A percentile compares a stretch with the other conserved stretches of the same genome.
Conservation (phyloP, 2,888 invertebrate species). For the Cerceris rybyensis region DNA sequence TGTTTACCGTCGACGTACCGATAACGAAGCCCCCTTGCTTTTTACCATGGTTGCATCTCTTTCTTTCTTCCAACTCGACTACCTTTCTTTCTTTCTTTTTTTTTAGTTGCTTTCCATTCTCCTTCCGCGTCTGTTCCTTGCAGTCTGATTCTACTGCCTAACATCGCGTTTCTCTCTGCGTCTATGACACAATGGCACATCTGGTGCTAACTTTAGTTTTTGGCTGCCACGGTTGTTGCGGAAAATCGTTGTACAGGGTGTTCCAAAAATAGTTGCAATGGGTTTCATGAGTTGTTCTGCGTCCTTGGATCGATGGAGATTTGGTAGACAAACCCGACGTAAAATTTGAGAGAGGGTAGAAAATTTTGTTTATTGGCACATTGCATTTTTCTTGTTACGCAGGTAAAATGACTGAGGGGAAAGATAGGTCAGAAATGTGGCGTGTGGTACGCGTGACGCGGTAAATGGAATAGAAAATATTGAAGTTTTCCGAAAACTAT, state of each 20-base stretch:
- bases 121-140: slow-evolving; percentile 21
- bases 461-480: too few relatives aligned
- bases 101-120: slow-evolving; percentile 25
- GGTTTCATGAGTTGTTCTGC: too few relatives aligned
- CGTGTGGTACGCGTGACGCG: too few relatives aligned
- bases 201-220: slow-evolving; percentile 56
- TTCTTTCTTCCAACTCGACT: background rate
- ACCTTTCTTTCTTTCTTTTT: background rate
- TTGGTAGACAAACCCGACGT: too few relatives aligned
- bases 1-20: slow-evolving; percentile 38
- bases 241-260: slow-evolving; percentile 33
- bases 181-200: slow-evolving; percentile 67
- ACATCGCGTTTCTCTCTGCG: slow-evolving; percentile 32
- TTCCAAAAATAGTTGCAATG: too few relatives aligned
- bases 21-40: slow-evolving; percentile 40
- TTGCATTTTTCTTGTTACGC: too few relatives aligned
- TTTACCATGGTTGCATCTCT: background rate
- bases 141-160: slow-evolving; percentile 30
- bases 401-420: too few relatives aligned
- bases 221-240: slow-evolving; percentile 41
- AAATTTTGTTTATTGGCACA: too few relatives aligned
- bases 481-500: too few relatives aligned
- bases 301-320: too few relatives aligned
- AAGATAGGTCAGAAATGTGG: too few relatives aligned
- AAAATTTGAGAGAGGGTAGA: too few relatives aligned